Evolutionary conservation across 1,140 invertebrate species (phyloP).

Genomic region (Drosophila bipectinata): DNA sequence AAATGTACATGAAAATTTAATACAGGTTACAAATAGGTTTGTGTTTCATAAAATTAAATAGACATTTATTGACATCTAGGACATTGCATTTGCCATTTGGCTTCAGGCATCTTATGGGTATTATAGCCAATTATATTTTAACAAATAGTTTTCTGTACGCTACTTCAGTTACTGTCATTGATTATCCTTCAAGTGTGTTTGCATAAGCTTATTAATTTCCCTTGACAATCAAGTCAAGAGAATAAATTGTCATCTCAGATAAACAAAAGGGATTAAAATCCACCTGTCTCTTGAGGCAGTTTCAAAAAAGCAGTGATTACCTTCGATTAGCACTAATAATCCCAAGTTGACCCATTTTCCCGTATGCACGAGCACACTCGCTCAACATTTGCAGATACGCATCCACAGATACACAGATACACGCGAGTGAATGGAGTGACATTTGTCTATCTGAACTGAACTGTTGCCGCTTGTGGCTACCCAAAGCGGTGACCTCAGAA

Average conservation of each 20-base stretch:
- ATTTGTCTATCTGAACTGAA: conserved; percentile 69
- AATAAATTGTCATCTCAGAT: not conserved
- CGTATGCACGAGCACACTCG: conserved; percentile 24
- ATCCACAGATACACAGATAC: conserved; percentile 7
- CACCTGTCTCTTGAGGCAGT: conserved; percentile 5
- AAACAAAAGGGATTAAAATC: conserved; percentile 3
- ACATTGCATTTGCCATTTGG: no score
- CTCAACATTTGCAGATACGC: conserved; percentile 5
- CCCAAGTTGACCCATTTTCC: conserved; percentile 42
- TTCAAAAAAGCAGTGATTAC: conserved; percentile 18
- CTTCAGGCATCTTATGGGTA: not conserved
- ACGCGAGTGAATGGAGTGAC: conserved; percentile 32
- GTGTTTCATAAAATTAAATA: no score
- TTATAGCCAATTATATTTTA: not conserved
- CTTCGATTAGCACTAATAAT: conserved; percentile 47
- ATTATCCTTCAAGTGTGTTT: not conserved
- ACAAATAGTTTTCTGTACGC: not conserved
- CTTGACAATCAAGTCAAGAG: not conserved
- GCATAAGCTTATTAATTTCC: conserved; percentile 5
- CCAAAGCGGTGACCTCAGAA: conserved; percentile 66
- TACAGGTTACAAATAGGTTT: not conserved
- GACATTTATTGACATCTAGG: no score
- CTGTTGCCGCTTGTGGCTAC: conserved; percentile 56
- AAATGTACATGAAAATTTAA: not conserved
- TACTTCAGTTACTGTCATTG: not conserved